Evolutionary conservation across 2,888 invertebrate species (phyloP).

Genomic region (Caenorhabditis doughertyi): DNA sequence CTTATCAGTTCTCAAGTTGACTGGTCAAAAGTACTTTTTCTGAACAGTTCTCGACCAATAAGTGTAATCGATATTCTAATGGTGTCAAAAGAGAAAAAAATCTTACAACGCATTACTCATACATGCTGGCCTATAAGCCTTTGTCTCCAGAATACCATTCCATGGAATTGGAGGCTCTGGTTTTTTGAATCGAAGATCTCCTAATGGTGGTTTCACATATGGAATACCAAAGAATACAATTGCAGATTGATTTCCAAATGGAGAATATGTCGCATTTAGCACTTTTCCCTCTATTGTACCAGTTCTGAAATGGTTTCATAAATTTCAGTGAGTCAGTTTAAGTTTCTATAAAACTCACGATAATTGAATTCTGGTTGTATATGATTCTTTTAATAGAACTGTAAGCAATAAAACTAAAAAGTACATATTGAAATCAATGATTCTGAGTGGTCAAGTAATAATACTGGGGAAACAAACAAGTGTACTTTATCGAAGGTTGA

Average conservation of each 20-base stretch:
- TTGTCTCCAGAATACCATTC: conserved; percentile 56
- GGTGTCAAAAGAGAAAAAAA: not conserved
- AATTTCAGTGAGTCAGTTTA: too few relatives aligned
- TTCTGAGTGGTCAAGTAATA: too few relatives aligned
- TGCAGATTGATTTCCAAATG: conserved; percentile 51
- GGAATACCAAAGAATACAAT: conserved; percentile 52
- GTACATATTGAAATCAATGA: too few relatives aligned
- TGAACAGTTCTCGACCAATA: not conserved
- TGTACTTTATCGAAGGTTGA: too few relatives aligned
- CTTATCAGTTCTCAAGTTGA: too few relatives aligned
- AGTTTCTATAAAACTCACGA: too few relatives aligned
- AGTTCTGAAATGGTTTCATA: conserved; percentile 12
- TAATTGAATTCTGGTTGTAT: too few relatives aligned
- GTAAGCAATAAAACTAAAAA: too few relatives aligned
- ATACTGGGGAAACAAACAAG: too few relatives aligned
- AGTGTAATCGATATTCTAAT: not conserved
- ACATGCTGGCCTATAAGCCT: conserved; percentile 61
- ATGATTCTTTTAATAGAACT: too few relatives aligned
- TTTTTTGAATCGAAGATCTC: conserved; percentile 42
- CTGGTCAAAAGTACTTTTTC: not conserved
- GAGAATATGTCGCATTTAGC: conserved; percentile 40
- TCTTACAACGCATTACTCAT: conserved; percentile 54
- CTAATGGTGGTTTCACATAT: conserved; percentile 42
- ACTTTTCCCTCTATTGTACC: conserved; percentile 53
- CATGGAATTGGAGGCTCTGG: conserved; percentile 26